Conservation (phyloP, 2,888 invertebrate species). For the Pollenia labialis region DNA sequence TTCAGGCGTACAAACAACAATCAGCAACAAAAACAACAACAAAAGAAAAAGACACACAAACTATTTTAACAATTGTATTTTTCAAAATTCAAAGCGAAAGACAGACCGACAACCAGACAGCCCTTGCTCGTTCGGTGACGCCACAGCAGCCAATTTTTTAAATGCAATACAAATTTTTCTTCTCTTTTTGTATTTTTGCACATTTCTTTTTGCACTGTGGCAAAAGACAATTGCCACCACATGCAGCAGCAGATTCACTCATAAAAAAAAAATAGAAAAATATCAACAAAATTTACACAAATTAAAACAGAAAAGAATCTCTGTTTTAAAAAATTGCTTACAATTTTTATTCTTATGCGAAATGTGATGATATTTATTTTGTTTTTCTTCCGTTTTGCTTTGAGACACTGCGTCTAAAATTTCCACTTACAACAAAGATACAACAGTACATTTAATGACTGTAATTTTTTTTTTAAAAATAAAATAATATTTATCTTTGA, state of each 20-base stretch:
- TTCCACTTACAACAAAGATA: slow-evolving; percentile 49
- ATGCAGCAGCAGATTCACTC: neutral
- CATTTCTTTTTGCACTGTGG: slow-evolving; percentile 38
- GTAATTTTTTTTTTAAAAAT: slow-evolving; percentile 14
- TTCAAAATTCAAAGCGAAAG: slow-evolving; percentile 38
- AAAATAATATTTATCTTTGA: slow-evolving; percentile 28
- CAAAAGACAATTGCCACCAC: slow-evolving; percentile 66
- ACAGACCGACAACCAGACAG: slow-evolving; percentile 37
- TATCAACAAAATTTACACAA: slow-evolving; percentile 53
- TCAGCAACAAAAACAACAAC: neutral
- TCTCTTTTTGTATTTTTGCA: slow-evolving; percentile 6
- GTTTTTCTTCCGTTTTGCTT: slow-evolving; percentile 12
- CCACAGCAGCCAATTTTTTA: slow-evolving; percentile 62
- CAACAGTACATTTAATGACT: neutral
- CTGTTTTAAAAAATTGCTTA: slow-evolving; percentile 51
- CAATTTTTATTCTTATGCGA: slow-evolving; percentile 51
- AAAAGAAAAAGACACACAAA: neutral
- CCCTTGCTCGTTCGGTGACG: slow-evolving; percentile 57
- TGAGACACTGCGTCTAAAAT: slow-evolving; percentile 66
- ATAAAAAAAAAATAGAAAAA: slow-evolving; percentile 16
- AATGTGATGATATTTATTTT: neutral
- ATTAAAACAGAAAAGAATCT: slow-evolving; percentile 51
- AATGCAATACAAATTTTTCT: slow-evolving; percentile 61
- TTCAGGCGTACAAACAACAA: slow-evolving; percentile 46
- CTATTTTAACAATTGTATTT: slow-evolving; percentile 44